These are phyloP conservation scores for Bimastos eiseni DNA, from an alignment of 2,888 invertebrate genomes.

Conservation along the genomic window DNA sequence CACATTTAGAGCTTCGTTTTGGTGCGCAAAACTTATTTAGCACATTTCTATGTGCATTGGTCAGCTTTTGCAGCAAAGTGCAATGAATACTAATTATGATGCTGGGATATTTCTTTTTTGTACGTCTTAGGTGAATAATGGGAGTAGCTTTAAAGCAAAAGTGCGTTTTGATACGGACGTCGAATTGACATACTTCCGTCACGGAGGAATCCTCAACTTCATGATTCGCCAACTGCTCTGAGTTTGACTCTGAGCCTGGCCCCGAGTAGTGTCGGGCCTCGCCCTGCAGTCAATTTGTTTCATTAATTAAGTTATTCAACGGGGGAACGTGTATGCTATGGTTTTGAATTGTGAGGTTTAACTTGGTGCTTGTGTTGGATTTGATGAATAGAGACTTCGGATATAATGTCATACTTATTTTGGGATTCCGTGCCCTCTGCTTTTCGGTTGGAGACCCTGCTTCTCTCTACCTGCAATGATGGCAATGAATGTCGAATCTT, in stretches of 20 bases:
- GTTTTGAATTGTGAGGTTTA: not conserved
- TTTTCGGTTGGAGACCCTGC: too few relatives aligned
- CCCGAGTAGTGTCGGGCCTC: too few relatives aligned
- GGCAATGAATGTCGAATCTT: too few relatives aligned
- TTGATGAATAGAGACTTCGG: not conserved
- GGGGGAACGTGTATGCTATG: not conserved
- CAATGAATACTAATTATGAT: not conserved
- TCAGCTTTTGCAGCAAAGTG: not conserved
- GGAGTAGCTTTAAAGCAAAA: constrained; percentile 73
- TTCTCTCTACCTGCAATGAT: too few relatives aligned
- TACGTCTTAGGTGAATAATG: constrained; percentile 53
- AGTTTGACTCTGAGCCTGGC: not conserved
- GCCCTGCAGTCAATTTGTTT: not conserved
- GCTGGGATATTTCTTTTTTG: not conserved
- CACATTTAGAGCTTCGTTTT: not conserved
- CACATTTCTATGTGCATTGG: not conserved
- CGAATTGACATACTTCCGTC: constrained; percentile 85
- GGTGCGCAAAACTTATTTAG: not conserved
- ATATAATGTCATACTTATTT: too few relatives aligned
- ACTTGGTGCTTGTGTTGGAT: not conserved
- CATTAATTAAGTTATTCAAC: not conserved
- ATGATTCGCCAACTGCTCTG: constrained; percentile 76
- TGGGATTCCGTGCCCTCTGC: too few relatives aligned
- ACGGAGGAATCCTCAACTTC: constrained; percentile 96
- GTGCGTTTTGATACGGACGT: constrained; percentile 95